Conservation (phyloP, 2,888 invertebrate genomes). For the Meandrusa payeni region DNA sequence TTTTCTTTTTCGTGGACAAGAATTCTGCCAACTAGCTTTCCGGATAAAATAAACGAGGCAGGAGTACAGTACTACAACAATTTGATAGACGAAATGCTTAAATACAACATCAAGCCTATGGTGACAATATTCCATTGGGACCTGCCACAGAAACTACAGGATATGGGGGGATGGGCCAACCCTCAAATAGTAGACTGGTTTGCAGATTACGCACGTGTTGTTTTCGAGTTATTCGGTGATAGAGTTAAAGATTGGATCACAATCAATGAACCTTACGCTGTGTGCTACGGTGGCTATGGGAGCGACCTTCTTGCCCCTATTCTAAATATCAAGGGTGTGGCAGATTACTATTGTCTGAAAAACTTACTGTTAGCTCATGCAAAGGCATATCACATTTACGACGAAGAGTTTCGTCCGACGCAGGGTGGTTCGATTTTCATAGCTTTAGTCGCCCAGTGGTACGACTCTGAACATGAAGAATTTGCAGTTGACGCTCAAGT, state of each 20-base stretch:
- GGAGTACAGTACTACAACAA: too few species aligned
- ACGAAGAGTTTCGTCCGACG: slow-evolving; percentile 31
- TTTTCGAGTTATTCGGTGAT: too few species aligned
- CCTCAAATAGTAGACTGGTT: too few species aligned
- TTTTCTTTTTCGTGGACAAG: too few species aligned
- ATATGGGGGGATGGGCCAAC: not conserved
- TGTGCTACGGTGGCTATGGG: slow-evolving; percentile 32
- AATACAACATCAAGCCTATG: slow-evolving; percentile 7
- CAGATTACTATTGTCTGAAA: slow-evolving; percentile 59
- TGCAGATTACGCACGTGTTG: too few species aligned
- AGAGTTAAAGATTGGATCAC: too few species aligned
- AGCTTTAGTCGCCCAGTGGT: slow-evolving; percentile 41
- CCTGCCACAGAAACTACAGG: slow-evolving; percentile 1
- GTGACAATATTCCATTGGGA: slow-evolving; percentile 8
- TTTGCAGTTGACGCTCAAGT: slow-evolving; percentile 73
- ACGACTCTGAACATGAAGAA: slow-evolving; percentile 57
- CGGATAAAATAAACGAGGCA: too few species aligned
- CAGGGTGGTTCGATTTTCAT: slow-evolving; percentile 32
- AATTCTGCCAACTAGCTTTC: too few species aligned
- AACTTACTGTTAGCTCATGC: slow-evolving; percentile 35
- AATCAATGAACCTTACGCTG: too few species aligned
- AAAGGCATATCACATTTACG: slow-evolving; percentile 34
- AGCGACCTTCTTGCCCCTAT: slow-evolving; percentile 40
- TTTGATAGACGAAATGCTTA: not conserved
- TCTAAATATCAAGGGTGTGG: slow-evolving; percentile 50